phyloP scores from a whole-genome alignment of 2,888 invertebrate species.

The Clivina fossor region DNA sequence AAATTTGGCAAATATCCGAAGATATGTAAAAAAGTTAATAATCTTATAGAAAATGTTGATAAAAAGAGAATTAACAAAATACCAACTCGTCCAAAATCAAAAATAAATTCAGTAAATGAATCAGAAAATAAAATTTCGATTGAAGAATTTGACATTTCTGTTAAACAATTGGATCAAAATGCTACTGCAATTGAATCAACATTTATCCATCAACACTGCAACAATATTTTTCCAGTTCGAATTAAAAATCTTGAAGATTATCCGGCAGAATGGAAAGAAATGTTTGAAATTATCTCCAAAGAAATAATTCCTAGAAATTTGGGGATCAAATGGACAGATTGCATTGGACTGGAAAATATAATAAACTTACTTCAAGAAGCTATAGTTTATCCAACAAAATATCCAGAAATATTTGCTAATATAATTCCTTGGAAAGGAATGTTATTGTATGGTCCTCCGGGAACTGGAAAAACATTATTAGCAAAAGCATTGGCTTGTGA shows the following conservation, averaged over 20 bases:
- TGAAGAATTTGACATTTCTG: constrained; percentile 18
- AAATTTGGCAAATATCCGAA: constrained; percentile 86
- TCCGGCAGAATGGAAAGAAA: constrained; percentile 63
- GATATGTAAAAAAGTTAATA: constrained; percentile 63
- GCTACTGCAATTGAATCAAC: constrained; percentile 15
- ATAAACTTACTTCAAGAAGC: constrained; percentile 83
- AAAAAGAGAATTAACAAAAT: constrained; percentile 29
- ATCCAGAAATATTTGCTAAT: constrained; percentile 71
- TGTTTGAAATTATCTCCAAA: constrained; percentile 66
- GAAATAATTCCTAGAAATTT: constrained; percentile 61
- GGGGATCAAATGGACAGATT: constrained; percentile 76
- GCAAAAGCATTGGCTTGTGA: constrained; percentile 88
- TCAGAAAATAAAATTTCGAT: background rate
- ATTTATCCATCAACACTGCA: too few relatives aligned
- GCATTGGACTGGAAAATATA: constrained; percentile 74
- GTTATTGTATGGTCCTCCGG: constrained; percentile 70
- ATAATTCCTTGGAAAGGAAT: constrained; percentile 79
- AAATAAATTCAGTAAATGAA: constrained; percentile 36
- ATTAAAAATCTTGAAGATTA: constrained; percentile 48
- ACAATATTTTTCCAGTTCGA: constrained; percentile 51
- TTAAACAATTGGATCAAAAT: too few relatives aligned
- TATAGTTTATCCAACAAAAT: constrained; percentile 75
- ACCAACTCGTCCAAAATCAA: constrained; percentile 33
- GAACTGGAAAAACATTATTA: constrained; percentile 86
- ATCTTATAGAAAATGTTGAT: constrained; percentile 1